A percentile compares a stretch with the other conserved stretches of the same genome.
phyloP scores from a whole-genome alignment of 2,888 invertebrate species.

The Drosophila peninsularis region DNA sequence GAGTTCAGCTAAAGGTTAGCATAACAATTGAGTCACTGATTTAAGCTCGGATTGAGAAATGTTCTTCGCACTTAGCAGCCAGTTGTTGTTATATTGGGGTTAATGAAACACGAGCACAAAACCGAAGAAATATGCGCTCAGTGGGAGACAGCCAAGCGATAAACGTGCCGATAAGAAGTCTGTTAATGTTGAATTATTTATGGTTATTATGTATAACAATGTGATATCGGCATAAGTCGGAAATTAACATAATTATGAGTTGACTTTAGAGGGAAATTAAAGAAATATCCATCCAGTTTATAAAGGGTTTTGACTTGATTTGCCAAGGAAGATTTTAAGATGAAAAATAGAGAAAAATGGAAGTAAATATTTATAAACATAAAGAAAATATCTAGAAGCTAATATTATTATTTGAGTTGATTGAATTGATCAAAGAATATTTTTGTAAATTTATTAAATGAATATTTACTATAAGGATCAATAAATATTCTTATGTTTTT shows the following conservation, averaged over 20 bases:
- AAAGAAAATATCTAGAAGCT: not conserved
- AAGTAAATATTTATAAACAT: not conserved
- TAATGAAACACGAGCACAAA: slow-evolving; percentile 30
- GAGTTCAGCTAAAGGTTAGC: slow-evolving; percentile 45
- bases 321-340: not conserved
- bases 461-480: too few species aligned
- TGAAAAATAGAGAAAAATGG: not conserved
- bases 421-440: not conserved
- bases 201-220: slow-evolving; percentile 8
- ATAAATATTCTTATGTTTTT: too few species aligned
- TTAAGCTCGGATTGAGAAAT: slow-evolving; percentile 29
- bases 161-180: slow-evolving; percentile 11
- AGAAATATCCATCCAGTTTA: not conserved
- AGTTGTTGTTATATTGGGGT: slow-evolving; percentile 29
- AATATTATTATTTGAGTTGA: not conserved
- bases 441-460: too few species aligned
- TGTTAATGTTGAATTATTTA: slow-evolving; percentile 30
- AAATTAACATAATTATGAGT: not conserved
- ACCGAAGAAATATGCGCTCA: slow-evolving; percentile 19
- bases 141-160: slow-evolving; percentile 14
- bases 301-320: not conserved
- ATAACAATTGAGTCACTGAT: slow-evolving; percentile 44
- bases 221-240: not conserved
- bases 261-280: too few species aligned
- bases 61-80: slow-evolving; percentile 10